phyloP scores from a whole-genome alignment of 2,113 vertebrate species.

The Corynorhinus townsendii region DNA sequence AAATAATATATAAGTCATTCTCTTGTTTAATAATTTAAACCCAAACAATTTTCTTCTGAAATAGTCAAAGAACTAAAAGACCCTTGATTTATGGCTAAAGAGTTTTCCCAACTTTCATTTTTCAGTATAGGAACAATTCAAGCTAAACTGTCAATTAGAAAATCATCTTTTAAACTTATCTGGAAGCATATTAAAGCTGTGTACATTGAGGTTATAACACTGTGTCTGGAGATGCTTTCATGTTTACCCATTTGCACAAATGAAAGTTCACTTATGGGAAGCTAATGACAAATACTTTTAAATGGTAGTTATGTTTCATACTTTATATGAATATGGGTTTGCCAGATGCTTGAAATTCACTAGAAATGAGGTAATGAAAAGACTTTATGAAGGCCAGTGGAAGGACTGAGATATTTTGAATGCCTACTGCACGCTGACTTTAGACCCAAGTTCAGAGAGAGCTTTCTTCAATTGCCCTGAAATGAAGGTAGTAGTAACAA shows the following conservation, averaged over 20 bases:
- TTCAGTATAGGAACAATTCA: not conserved
- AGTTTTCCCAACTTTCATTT: not conserved
- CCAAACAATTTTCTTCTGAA: not conserved
- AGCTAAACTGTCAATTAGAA: not conserved
- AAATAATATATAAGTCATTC: not conserved
- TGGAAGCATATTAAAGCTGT: not conserved
- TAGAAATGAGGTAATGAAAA: not conserved
- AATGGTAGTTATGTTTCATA: not conserved
- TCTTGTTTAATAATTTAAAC: not conserved
- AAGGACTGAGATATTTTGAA: not conserved
- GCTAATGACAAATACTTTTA: conserved; percentile 5
- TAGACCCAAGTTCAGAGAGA: not conserved
- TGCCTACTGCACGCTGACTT: not conserved
- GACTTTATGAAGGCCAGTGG: not conserved
- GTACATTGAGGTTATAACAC: not conserved
- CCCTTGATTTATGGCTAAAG: not conserved
- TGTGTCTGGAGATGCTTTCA: not conserved
- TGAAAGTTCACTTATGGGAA: not conserved
- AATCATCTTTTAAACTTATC: not conserved
- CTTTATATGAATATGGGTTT: not conserved
- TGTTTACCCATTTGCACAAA: not conserved
- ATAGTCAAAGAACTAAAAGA: not conserved
- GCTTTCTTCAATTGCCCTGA: not conserved
- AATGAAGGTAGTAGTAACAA: not conserved
- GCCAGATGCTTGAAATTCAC: not conserved